phyloP scores from a whole-genome alignment of 2,113 vertebrate genomes.

The Hyla sarda region DNA sequence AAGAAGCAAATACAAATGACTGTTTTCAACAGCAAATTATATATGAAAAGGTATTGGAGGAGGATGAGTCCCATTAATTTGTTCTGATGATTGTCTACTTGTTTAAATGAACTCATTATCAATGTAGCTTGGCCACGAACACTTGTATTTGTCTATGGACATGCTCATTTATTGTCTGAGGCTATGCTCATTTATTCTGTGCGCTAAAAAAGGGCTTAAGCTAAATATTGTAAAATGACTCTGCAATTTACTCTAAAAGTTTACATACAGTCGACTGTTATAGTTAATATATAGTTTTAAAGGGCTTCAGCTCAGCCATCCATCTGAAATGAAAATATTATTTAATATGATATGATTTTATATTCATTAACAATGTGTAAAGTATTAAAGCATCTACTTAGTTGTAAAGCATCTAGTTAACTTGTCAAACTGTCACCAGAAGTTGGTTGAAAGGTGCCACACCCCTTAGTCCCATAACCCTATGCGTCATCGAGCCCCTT shows the following conservation, averaged over 20 bases:
- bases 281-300: background rate
- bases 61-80: slow-evolving; percentile 35
- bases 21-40: slow-evolving; percentile 50
- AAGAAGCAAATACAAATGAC: slow-evolving; percentile 56
- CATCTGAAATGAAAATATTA: too few relatives aligned
- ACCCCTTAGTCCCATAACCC: too few relatives aligned
- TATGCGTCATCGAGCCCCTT: too few relatives aligned
- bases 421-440: too few relatives aligned
- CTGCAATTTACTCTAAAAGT: too few relatives aligned
- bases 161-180: slow-evolving; percentile 25
- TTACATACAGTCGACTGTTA: background rate
- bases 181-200: slow-evolving; percentile 12
- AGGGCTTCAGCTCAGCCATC: background rate
- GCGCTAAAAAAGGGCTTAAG: background rate
- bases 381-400: too few relatives aligned
- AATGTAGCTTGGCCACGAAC: slow-evolving; percentile 16
- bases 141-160: slow-evolving; percentile 1
- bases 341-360: too few relatives aligned
- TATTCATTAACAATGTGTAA: too few relatives aligned
- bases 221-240: background rate
- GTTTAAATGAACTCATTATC: slow-evolving; percentile 37
- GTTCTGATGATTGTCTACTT: slow-evolving; percentile 45
- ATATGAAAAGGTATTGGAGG: slow-evolving; percentile 33
- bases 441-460: too few relatives aligned
- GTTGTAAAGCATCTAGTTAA: too few relatives aligned